Conservation (phyloP, 2,797 vertebrate genomes). For the Sylvia borin region DNA sequence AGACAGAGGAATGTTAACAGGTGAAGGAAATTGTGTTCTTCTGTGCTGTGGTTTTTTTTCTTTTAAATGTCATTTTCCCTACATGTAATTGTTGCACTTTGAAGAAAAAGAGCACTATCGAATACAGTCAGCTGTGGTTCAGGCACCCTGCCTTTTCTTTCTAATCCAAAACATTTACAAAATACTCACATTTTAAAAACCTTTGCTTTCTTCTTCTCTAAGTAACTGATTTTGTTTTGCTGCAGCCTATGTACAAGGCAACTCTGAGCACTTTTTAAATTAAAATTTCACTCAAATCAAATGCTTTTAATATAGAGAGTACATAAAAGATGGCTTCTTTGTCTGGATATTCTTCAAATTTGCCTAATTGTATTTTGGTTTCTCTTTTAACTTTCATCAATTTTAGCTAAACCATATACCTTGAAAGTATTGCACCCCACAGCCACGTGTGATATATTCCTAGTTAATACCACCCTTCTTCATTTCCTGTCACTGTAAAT, state of each 20-base stretch:
- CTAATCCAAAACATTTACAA: background rate
- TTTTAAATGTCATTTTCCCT: background rate
- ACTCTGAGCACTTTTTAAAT: background rate
- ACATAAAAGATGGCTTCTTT: background rate
- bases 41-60: background rate
- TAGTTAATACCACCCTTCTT: background rate
- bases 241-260: background rate
- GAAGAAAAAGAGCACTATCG: background rate
- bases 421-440: background rate
- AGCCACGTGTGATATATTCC: background rate
- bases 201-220: background rate
- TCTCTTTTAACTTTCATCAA: background rate
- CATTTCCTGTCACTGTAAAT: background rate
- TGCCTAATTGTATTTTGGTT: background rate
- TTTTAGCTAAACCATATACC: background rate
- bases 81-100: background rate
- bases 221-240: background rate
- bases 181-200: background rate
- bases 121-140: background rate
- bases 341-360: background rate
- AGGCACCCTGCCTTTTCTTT: background rate
- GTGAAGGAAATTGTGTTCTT: background rate
- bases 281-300: background rate
- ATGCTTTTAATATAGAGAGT: background rate
- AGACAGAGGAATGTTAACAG: background rate